Conservation (phyloP, 2,113 vertebrate species). For the Alligator sinensis region DNA sequence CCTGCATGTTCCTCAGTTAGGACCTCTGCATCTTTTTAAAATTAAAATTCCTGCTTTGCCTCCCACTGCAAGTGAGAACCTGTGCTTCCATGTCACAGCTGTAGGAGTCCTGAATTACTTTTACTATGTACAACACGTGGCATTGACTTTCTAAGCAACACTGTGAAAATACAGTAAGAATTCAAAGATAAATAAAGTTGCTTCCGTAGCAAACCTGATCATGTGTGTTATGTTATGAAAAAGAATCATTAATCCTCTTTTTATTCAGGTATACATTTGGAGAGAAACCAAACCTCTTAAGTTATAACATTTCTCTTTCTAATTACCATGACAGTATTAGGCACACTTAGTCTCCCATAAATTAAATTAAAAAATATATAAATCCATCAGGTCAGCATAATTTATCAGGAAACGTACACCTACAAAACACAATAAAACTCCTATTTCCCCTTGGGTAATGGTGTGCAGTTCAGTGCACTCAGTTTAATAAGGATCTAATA, state of each 20-base stretch:
- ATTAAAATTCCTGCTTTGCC: not conserved
- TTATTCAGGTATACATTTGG: not conserved
- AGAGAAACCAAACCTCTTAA: not conserved
- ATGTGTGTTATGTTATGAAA: not conserved
- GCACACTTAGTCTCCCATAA: not conserved
- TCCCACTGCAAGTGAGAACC: accelerated
- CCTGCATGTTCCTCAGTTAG: not conserved
- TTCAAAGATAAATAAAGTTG: not conserved
- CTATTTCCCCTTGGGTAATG: not conserved
- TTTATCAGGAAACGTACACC: slow-evolving; percentile 15
- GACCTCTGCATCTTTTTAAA: not conserved
- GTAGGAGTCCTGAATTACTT: not conserved
- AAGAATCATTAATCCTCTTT: not conserved
- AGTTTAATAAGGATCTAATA: not conserved
- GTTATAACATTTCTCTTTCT: not conserved
- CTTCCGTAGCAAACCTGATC: not conserved
- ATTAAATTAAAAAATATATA: not conserved
- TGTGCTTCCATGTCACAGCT: not conserved
- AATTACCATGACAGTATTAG: not conserved
- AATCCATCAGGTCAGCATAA: not conserved
- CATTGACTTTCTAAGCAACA: not conserved
- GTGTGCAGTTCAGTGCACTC: not conserved
- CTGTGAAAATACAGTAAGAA: not conserved
- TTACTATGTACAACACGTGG: not conserved
- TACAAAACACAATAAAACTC: not conserved